Evolutionary conservation across 2,888 invertebrate genomes (phyloP).

Genomic region (Allacma fusca): DNA sequence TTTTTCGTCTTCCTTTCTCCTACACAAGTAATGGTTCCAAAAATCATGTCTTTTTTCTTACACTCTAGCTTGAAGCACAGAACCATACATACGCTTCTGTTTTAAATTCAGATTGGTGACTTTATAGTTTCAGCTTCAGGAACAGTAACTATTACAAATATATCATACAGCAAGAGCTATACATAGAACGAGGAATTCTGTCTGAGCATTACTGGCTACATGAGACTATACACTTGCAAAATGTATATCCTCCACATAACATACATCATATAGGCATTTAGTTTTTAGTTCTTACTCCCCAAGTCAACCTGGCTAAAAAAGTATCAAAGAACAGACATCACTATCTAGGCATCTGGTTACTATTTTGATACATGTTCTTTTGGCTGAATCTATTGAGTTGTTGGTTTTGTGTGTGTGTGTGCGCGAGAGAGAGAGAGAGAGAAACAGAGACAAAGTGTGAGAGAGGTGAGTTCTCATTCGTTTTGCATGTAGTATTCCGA

Average conservation of each 20-base stretch:
- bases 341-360: conserved; percentile 35
- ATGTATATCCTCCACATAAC: neutral
- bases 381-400: conserved; percentile 17
- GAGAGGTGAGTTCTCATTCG: conserved; percentile 3
- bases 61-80: neutral
- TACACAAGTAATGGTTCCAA: conserved; percentile 21
- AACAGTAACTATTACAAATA: neutral
- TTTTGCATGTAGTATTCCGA: neutral
- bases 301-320: conserved; percentile 13
- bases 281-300: neutral
- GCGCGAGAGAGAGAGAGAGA: neutral
- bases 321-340: conserved; percentile 15
- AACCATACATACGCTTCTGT: neutral
- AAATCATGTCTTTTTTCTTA: conserved; percentile 28
- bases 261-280: conserved; percentile 12
- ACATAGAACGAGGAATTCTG: neutral
- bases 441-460: neutral
- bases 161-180: conserved; percentile 1
- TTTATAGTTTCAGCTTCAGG: conserved; percentile 20
- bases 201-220: no score
- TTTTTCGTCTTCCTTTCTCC: conserved; percentile 25
- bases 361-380: conserved; percentile 29
- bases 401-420: neutral
- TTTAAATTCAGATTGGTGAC: conserved; percentile 18
- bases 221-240: neutral